These are phyloP conservation scores for Melanocharis versteri DNA, from an alignment of 2,113 vertebrate species.

Conservation along the genomic window DNA sequence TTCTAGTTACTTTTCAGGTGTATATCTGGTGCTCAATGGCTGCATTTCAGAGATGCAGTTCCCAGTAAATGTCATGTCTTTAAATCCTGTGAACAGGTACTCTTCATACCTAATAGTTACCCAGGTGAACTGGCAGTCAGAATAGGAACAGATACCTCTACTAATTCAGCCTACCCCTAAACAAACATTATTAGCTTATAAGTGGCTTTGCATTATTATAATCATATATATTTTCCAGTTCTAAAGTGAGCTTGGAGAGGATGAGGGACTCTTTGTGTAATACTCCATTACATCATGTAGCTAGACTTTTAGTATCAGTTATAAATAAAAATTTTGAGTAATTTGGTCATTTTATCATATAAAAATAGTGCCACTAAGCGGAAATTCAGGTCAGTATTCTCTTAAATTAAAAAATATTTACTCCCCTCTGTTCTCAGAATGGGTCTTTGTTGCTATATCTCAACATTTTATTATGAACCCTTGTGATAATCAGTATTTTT, in stretches of 20 bases:
- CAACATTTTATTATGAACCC: background rate
- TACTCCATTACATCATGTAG: background rate
- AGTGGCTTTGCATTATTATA: background rate
- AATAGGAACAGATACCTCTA: background rate
- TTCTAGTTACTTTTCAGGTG: background rate
- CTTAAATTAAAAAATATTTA: background rate
- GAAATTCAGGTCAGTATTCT: background rate
- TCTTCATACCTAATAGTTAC: background rate
- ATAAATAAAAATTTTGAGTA: background rate
- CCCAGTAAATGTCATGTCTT: background rate
- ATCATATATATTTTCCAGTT: background rate
- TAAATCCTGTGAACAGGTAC: background rate
- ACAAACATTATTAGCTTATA: background rate
- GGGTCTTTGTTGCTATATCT: background rate
- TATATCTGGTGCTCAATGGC: background rate
- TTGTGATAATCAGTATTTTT: background rate
- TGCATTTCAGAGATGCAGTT: background rate
- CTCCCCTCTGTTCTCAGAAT: background rate
- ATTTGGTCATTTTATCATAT: background rate
- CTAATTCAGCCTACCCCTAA: background rate
- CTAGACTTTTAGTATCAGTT: background rate
- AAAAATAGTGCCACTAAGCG: background rate
- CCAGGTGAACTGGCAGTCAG: background rate
- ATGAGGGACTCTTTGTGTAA: background rate
- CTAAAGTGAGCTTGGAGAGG: background rate